Evolutionary conservation across 2,888 invertebrate genomes (phyloP).

Genomic region (Platycnemis pennipes): DNA sequence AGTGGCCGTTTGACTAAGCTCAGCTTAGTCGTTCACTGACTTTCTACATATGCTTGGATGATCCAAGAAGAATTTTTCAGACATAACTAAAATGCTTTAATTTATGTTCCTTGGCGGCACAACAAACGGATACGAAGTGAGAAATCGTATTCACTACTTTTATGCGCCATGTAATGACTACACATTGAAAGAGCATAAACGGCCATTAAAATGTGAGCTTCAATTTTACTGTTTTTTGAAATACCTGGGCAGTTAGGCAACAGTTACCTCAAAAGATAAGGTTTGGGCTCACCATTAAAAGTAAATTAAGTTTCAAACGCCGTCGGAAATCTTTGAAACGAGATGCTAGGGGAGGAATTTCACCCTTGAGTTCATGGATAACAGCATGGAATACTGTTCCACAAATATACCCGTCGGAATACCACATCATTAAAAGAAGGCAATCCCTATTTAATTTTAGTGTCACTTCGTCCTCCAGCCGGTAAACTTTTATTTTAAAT

Average conservation of each 20-base stretch:
- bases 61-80: not conserved
- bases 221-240: not conserved
- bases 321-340: not conserved
- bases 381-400: no score
- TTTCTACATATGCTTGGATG: not conserved
- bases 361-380: no score
- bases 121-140: not conserved
- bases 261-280: not conserved
- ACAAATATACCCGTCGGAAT: no score
- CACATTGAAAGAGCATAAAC: not conserved
- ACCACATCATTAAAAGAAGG: no score
- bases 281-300: not conserved
- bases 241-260: not conserved
- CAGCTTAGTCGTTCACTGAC: not conserved
- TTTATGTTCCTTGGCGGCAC: not conserved
- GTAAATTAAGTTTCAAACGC: not conserved
- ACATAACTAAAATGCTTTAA: not conserved
- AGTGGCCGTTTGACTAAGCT: not conserved
- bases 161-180: not conserved
- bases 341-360: not conserved
- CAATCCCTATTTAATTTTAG: no score
- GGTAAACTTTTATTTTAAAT: no score
- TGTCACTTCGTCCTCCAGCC: no score
- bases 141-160: not conserved
- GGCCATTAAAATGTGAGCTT: not conserved